phyloP scores from a whole-genome alignment of 1,140 invertebrate genomes.

The Brachionus asplanchnoidis region DNA sequence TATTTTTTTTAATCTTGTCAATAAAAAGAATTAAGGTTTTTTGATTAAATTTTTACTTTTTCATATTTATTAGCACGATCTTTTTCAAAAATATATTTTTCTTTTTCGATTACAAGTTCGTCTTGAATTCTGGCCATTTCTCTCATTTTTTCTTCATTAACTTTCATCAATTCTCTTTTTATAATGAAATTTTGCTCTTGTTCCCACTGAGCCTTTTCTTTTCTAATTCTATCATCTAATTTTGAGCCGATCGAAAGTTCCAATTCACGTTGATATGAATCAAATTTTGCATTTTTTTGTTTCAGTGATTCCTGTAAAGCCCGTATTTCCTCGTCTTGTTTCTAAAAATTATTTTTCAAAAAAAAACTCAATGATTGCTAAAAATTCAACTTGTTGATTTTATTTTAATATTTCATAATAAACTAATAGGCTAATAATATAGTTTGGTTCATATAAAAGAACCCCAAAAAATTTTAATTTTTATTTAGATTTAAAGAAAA shows the following conservation, averaged over 20 bases:
- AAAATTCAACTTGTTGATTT: background rate
- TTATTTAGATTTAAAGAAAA: too few relatives aligned
- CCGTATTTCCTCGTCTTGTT: conserved; percentile 30
- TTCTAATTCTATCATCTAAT: conserved; percentile 10
- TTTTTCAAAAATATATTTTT: conserved; percentile 3
- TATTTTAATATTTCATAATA: background rate
- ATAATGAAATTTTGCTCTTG: conserved; percentile 39
- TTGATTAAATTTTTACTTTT: background rate
- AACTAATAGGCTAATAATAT: background rate
- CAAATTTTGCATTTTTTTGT: conserved; percentile 1
- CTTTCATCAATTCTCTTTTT: conserved; percentile 17
- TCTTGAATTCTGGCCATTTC: conserved; percentile 17
- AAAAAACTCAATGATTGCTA: background rate
- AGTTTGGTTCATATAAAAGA: too few relatives aligned
- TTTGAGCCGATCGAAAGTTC: background rate
- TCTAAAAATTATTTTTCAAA: background rate
- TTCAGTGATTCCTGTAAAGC: background rate
- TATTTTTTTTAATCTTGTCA: background rate
- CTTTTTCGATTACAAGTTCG: background rate
- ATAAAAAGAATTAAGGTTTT: too few relatives aligned
- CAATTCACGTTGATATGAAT: conserved; percentile 26
- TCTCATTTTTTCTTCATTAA: conserved; percentile 15
- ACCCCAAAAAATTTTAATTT: too few relatives aligned
- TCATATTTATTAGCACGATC: background rate
- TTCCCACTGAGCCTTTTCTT: conserved; percentile 22